Evolutionary conservation across 2,113 vertebrate genomes (phyloP).

Genomic region (Garra rufa): DNA sequence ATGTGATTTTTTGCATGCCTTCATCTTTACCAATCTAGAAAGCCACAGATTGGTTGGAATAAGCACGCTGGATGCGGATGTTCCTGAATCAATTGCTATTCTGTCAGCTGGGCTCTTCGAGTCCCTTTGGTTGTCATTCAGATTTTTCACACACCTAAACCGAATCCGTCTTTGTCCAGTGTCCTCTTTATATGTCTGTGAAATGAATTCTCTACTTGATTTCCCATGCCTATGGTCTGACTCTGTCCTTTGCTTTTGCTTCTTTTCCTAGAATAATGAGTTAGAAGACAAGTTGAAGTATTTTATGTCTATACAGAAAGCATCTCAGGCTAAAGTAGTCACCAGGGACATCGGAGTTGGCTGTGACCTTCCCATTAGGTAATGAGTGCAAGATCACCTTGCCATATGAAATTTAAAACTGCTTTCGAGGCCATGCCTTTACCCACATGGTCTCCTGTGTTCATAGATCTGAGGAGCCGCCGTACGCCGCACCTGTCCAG

Average conservation of each 20-base stretch:
- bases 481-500: conserved; percentile 41
- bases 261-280: conserved; percentile 91
- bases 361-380: conserved; percentile 88
- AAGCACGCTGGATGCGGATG: not conserved
- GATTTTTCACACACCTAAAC: conserved; percentile 56
- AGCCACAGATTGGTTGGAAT: conserved; percentile 27
- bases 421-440: conserved; percentile 27
- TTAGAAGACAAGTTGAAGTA: conserved; percentile 95
- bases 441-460: not conserved
- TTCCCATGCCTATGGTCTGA: conserved; percentile 70
- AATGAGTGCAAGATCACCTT: conserved; percentile 56
- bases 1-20: conserved; percentile 18
- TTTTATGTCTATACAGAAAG: conserved; percentile 85
- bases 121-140: conserved; percentile 32
- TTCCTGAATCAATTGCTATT: conserved; percentile 27
- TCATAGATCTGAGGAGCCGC: conserved; percentile 38
- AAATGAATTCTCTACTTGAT: conserved; percentile 38
- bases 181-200: conserved; percentile 4
- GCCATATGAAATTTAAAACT: conserved; percentile 45
- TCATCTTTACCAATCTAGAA: not conserved
- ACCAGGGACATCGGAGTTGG: conserved; percentile 87
- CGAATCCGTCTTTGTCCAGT: conserved; percentile 63
- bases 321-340: conserved; percentile 66
- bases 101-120: conserved; percentile 19
- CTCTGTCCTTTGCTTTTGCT: conserved; percentile 72